phyloP scores from a whole-genome alignment of 2,797 vertebrate genomes.

The Mastacembelus armatus region DNA sequence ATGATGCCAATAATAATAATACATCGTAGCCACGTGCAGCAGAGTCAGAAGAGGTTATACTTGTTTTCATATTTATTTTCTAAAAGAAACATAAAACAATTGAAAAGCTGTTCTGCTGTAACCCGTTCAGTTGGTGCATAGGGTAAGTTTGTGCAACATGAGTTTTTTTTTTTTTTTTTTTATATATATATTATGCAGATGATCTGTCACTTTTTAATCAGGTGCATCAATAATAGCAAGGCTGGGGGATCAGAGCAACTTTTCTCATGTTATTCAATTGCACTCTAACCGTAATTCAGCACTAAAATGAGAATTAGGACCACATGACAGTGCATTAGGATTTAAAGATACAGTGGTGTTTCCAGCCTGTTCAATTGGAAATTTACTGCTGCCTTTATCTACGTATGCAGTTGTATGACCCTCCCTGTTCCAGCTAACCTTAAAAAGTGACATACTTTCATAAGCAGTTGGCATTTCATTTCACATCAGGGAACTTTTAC shows the following conservation, averaged over 20 bases:
- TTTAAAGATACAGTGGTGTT: background rate
- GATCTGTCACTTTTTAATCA: background rate
- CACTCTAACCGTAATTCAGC: background rate
- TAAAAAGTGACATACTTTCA: background rate
- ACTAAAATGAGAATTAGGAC: background rate
- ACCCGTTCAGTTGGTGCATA: background rate
- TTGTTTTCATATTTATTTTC: slow-evolving; percentile 13
- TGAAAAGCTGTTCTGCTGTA: background rate
- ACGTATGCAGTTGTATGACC: background rate
- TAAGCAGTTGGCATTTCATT: slow-evolving; percentile 16
- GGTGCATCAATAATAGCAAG: background rate
- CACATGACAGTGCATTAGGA: no score
- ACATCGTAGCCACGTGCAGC: slow-evolving; percentile 41
- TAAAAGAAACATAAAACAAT: background rate
- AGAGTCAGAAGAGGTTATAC: background rate
- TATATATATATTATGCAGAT: no score
- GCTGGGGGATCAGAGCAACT: slow-evolving; percentile 3
- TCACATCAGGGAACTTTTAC: slow-evolving; percentile 30
- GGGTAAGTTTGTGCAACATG: no score
- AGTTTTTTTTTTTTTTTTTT: background rate
- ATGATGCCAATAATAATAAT: no score
- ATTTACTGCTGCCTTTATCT: background rate
- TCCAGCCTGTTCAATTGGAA: background rate
- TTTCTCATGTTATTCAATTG: slow-evolving; percentile 13
- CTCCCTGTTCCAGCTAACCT: background rate